These are phyloP conservation scores for Xenopus laevis DNA, from an alignment of 2,113 vertebrate species.

Conservation along the genomic window DNA sequence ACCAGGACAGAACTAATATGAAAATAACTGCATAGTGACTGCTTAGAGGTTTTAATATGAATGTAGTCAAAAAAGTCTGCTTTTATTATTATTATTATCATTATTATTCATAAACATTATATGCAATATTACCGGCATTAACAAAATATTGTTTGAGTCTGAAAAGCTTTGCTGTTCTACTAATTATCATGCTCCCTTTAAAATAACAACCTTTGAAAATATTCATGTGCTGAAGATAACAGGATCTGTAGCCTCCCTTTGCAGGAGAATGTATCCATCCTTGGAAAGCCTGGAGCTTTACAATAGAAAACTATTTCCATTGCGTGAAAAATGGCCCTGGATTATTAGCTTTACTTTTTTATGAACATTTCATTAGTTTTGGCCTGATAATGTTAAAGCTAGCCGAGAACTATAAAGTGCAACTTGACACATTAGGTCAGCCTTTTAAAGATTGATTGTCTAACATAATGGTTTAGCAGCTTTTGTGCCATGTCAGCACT, in stretches of 20 bases:
- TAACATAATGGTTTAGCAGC: slow-evolving; percentile 39
- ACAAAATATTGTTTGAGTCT: slow-evolving; percentile 31
- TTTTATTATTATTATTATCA: not conserved
- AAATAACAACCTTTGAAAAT: slow-evolving; percentile 28
- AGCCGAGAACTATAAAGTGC: slow-evolving; percentile 50
- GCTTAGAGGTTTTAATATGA: not conserved
- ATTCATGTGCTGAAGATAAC: slow-evolving; percentile 10
- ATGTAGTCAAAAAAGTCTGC: not conserved
- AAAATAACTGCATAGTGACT: too few species aligned
- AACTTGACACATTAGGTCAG: slow-evolving; percentile 47
- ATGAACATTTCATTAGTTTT: slow-evolving; percentile 47
- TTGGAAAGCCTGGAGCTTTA: slow-evolving; percentile 39
- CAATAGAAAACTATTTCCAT: slow-evolving; percentile 44
- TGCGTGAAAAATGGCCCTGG: slow-evolving; percentile 49
- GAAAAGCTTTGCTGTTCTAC: slow-evolving; percentile 35
- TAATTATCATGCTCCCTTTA: slow-evolving; percentile 16
- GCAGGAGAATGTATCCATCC: slow-evolving; percentile 28
- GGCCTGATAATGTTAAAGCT: slow-evolving; percentile 47
- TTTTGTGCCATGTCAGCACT: slow-evolving; percentile 43
- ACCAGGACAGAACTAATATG: too few species aligned
- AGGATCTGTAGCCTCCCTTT: slow-evolving; percentile 27
- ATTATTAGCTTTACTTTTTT: slow-evolving; percentile 42
- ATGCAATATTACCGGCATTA: slow-evolving; percentile 13
- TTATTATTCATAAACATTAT: not conserved
- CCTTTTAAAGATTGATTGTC: slow-evolving; percentile 45